Base-by-base conservation (phyloP, 2,888 invertebrate species). In the Patella caerulea region DNA sequence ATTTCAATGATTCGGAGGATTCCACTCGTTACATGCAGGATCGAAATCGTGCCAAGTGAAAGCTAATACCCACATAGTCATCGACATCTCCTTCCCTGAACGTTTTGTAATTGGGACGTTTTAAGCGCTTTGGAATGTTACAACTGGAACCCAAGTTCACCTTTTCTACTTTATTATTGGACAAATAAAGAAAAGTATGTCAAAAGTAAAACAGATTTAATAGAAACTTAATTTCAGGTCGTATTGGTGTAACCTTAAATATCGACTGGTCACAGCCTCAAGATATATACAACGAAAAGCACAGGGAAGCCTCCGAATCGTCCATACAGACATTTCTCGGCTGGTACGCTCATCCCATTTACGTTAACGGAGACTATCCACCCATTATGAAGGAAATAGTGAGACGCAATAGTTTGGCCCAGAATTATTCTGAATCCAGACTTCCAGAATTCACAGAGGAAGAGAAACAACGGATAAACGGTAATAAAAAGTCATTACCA, bases 301-400 rank as follows among this genome's bases (percentile, higher is more conserved):
- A 87, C 74, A 71, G 83, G 15, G 84, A 84, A 52, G 86, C 88
- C 0, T 86, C 86, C 1, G 85, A 86, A 56, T 69, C 84, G n/a
- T 83, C 85, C 2, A 75, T 86, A 2, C 84, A 87, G 73, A 86
- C 86, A 72, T 84, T 85, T 71, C 81, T 89, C 1, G 90, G 90
- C 24, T 88, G 88, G 88, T 90, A 86, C 75, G 89, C 89, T 7
- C 85, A 89, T 74, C 89, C 90, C n/a, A 86, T 90, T 11, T 85
- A 81, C 73, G 87, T 87, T 9, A 84, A 87, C 76, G 90, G 90
- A 2, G 94, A 95, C 91, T 95, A 87, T 73, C 86, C 86, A 5
- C 79, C 84, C 4, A 83, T 86, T 3, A 87, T 88, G 87, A 86
- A 85, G 72, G 78, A 83, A 12, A 72, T 56, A 17, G 82, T 88